A percentile compares a stretch with the other conserved stretches of the same genome.
These are phyloP conservation scores for Achatina immaculata DNA, from an alignment of 1,140 invertebrate genomes.

Conservation along the genomic window DNA sequence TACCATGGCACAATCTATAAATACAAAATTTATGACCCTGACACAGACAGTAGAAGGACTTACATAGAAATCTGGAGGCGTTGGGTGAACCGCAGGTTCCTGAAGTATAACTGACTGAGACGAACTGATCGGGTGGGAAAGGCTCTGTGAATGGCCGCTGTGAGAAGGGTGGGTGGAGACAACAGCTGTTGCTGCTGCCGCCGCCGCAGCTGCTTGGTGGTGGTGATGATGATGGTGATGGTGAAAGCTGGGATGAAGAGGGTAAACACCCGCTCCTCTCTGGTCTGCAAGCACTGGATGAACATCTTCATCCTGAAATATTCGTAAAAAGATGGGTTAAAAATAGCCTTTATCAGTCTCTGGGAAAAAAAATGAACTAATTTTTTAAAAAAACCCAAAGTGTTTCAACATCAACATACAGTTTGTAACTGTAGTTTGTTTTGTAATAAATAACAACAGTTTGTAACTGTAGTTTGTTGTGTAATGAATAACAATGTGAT, in stretches of 20 bases:
- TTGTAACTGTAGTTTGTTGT: no score
- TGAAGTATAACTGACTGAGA: slow-evolving; percentile 66
- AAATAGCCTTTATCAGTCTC: no score
- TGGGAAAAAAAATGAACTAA: no score
- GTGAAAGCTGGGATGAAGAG: slow-evolving; percentile 46
- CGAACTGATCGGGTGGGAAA: slow-evolving; percentile 51
- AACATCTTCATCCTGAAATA: slow-evolving; percentile 58
- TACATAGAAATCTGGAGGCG: slow-evolving; percentile 68
- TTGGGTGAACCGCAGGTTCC: slow-evolving; percentile 65
- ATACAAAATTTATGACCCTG: no score
- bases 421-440: no score
- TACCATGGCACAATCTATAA: no score
- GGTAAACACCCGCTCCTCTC: slow-evolving; percentile 46
- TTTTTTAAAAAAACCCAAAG: no score
- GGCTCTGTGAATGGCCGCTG: slow-evolving; percentile 51
- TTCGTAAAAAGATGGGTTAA: no score
- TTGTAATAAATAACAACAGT: no score
- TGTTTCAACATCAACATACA: no score
- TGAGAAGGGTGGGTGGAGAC: slow-evolving; percentile 60
- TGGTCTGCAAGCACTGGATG: slow-evolving; percentile 55
- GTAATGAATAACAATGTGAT: no score
- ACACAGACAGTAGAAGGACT: no score
- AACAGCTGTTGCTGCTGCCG: slow-evolving; percentile 63
- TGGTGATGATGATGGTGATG: slow-evolving; percentile 52
- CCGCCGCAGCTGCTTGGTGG: slow-evolving; percentile 41